phyloP scores from a whole-genome alignment of 2,113 vertebrate species.

The Empidonax alnorum region DNA sequence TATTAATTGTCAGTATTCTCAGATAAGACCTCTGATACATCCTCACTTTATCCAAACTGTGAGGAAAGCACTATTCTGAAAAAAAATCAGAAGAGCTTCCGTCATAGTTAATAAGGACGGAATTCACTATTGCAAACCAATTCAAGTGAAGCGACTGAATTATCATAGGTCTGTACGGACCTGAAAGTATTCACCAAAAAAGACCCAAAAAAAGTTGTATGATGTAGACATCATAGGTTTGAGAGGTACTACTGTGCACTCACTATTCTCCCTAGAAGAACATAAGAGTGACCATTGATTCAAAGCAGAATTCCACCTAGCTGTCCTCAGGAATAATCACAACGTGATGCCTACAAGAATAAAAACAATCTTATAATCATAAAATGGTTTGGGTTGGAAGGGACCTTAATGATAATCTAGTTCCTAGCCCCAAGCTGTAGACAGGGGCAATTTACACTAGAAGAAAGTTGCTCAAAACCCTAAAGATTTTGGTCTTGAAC shows the following conservation, averaged over 20 bases:
- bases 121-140: background rate
- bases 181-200: background rate
- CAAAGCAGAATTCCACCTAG: background rate
- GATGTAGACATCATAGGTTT: background rate
- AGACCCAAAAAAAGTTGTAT: background rate
- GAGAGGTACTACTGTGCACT: background rate
- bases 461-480: background rate
- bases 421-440: background rate
- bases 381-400: background rate
- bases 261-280: background rate
- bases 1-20: background rate
- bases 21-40: background rate
- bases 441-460: background rate
- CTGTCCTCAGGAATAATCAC: background rate
- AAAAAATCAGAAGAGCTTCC: background rate
- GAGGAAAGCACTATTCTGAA: background rate
- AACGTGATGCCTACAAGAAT: background rate
- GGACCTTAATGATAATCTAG: background rate
- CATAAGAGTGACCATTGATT: background rate
- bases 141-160: background rate
- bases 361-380: background rate
- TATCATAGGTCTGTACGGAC: background rate
- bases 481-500: background rate
- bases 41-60: background rate
- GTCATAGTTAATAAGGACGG: background rate